These are phyloP conservation scores for Taurulus bubalis DNA, from an alignment of 2,113 vertebrate genomes.

Conservation along the genomic window DNA sequence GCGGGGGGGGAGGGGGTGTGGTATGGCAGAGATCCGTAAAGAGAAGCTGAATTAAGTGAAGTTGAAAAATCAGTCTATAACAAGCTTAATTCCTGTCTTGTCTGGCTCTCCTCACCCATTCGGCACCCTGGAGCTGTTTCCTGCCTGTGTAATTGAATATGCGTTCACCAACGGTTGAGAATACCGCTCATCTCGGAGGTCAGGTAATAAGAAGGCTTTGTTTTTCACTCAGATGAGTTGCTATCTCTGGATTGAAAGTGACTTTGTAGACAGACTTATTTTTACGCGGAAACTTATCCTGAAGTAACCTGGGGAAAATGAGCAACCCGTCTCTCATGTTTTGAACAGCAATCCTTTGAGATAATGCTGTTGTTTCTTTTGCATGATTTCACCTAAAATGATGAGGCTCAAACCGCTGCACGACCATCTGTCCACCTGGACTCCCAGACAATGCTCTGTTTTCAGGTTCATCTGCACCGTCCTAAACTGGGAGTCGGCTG, in stretches of 20 bases:
- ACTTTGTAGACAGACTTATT: conserved; percentile 61
- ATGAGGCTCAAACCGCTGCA: conserved; percentile 57
- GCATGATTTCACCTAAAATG: conserved; percentile 76
- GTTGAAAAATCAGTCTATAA: conserved; percentile 80
- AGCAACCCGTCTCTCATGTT: conserved; percentile 52
- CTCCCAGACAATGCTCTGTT: conserved; percentile 70
- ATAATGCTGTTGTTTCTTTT: conserved; percentile 68
- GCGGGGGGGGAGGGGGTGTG: conserved; percentile 18
- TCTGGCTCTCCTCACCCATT: conserved; percentile 66
- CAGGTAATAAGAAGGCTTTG: conserved; percentile 70
- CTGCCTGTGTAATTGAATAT: conserved; percentile 74
- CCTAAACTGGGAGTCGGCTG: conserved; percentile 70
- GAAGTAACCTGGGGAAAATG: conserved; percentile 44
- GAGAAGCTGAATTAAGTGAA: conserved; percentile 77
- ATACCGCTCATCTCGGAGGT: conserved; percentile 55
- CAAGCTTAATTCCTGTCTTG: conserved; percentile 78
- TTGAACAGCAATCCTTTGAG: conserved; percentile 64
- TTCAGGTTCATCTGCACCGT: conserved; percentile 75
- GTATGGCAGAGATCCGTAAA: conserved; percentile 66
- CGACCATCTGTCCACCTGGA: conserved; percentile 81
- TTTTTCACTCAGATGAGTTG: conserved; percentile 64
- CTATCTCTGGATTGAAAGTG: conserved; percentile 59
- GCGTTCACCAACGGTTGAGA: conserved; percentile 59
- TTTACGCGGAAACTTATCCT: conserved; percentile 40
- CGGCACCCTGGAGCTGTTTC: conserved; percentile 68